Evolutionary conservation across 2,797 vertebrate species (phyloP), one percentile per base, ranked within the genome.

Genomic region (Otolemur crassicaudatus): DNA sequence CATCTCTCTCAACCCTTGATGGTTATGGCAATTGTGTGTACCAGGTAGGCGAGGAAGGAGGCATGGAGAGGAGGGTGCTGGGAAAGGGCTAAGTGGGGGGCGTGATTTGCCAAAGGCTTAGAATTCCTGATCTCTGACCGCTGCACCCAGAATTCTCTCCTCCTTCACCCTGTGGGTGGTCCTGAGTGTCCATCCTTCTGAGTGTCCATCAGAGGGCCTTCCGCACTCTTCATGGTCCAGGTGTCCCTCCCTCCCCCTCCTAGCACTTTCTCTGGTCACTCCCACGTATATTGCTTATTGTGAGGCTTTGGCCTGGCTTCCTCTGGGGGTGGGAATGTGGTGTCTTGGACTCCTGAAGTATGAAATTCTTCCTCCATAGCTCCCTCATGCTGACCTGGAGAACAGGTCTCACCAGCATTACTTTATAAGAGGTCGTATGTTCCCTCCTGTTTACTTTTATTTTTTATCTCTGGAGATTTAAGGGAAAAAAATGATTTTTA

Each of bases 391-490:
- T 87, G 46, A n/a, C 19, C 10, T 40, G 76, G 53, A 90, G 37
- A 80, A 7, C 49, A 65, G 22, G 11, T 86, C 49, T 94, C 3
- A 2, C 80, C 37, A 58, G 69, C 16, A 6, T 91, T 91, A 82
- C 86, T 87, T 91, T 79, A 65, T 8, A 80, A 86, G 73, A 94
- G 40, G 43, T 70, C 46, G 19, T 27, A 85, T 91, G 83, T 85
- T 29, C 60, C 40, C 7, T 92, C 53, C 81, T 40, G 10, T 80
- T 87, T 96, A 90, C 31, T 81, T 87, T 86, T 75, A 19, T 20
- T 60, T 86, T 85, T 93, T 82, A 58, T 96, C 16, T 67, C 23
- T 49, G 12, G 29, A 34, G 49, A 31, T 79, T 14, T 46, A 53
- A 53, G 40, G 14, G 49, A 14, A 13, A 80, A 61, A 5, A 3